Percentiles rank a stretch among this genome's conserved stretches.
phyloP scores from a whole-genome alignment of 1,140 invertebrate species.

The Procambarus clarkii region DNA sequence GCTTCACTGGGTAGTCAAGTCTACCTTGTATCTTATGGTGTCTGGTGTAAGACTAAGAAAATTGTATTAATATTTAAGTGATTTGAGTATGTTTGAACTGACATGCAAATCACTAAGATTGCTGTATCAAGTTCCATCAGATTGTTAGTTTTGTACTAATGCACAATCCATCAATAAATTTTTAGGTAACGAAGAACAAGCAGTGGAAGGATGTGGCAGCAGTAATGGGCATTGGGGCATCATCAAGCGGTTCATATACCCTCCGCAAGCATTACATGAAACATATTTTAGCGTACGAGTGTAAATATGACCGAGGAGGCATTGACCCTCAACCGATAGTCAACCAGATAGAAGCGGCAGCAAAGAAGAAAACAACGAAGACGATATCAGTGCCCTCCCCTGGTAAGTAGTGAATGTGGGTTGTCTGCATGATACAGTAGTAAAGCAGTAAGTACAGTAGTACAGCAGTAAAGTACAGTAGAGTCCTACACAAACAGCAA shows the following conservation, averaged over 20 bases:
- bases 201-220: slow-evolving; percentile 99
- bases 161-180: neutral
- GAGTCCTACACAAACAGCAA: too few species aligned
- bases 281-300: slow-evolving; percentile 95
- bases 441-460: too few species aligned
- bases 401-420: slow-evolving; percentile 77
- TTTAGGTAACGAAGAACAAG: slow-evolving; percentile 96
- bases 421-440: too few species aligned
- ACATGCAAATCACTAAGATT: too few species aligned
- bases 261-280: slow-evolving; percentile 98
- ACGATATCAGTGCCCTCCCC: slow-evolving; percentile 89
- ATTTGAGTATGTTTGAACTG: too few species aligned
- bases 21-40: too few species aligned
- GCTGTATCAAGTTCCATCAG: too few species aligned
- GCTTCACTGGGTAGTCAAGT: too few species aligned
- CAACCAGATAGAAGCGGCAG: slow-evolving; percentile 91
- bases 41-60: too few species aligned
- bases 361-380: slow-evolving; percentile 92
- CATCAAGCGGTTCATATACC: slow-evolving; percentile 97
- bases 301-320: slow-evolving; percentile 96
- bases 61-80: too few species aligned
- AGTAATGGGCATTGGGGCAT: slow-evolving; percentile 93
- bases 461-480: too few species aligned
- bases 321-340: slow-evolving; percentile 97
- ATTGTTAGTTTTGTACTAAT: neutral